phyloP scores from a whole-genome alignment of 2,888 invertebrate species.

The Drosophila anomelani region DNA sequence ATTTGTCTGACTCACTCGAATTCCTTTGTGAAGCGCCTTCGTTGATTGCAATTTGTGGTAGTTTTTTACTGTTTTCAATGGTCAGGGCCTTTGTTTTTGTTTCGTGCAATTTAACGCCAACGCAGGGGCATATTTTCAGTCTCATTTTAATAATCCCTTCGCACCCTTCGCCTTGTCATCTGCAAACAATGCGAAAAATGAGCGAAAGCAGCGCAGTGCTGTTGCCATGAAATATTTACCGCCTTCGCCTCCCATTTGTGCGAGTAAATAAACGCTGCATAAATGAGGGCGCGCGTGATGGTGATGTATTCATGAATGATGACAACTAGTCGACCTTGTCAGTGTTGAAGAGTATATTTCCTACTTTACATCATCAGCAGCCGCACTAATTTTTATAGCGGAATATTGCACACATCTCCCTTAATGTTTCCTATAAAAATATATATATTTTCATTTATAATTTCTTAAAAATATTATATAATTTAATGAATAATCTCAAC shows the following conservation, averaged over 20 bases:
- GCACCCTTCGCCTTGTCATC: slow-evolving; percentile 7
- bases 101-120: slow-evolving; percentile 42
- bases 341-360: slow-evolving; percentile 20
- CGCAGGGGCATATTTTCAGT: slow-evolving; percentile 38
- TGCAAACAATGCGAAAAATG: slow-evolving; percentile 27
- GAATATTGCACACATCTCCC: neutral
- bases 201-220: slow-evolving; percentile 22
- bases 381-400: neutral
- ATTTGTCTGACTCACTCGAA: slow-evolving; percentile 22
- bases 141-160: slow-evolving; percentile 39
- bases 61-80: slow-evolving; percentile 26
- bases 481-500: neutral
- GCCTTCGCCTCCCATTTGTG: slow-evolving; percentile 20
- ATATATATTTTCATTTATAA: neutral
- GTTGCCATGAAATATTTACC: slow-evolving; percentile 47
- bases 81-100: slow-evolving; percentile 20
- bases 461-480: neutral
- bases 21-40: slow-evolving; percentile 19
- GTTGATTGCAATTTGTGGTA: slow-evolving; percentile 43
- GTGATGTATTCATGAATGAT: slow-evolving; percentile 45
- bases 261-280: slow-evolving; percentile 49
- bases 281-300: slow-evolving; percentile 48
- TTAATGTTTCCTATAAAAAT: too few relatives aligned
- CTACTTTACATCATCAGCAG: slow-evolving; percentile 1
- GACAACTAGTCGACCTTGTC: slow-evolving; percentile 42